Base-by-base conservation (phyloP, 2,113 vertebrate species). In the Python bivittatus region DNA sequence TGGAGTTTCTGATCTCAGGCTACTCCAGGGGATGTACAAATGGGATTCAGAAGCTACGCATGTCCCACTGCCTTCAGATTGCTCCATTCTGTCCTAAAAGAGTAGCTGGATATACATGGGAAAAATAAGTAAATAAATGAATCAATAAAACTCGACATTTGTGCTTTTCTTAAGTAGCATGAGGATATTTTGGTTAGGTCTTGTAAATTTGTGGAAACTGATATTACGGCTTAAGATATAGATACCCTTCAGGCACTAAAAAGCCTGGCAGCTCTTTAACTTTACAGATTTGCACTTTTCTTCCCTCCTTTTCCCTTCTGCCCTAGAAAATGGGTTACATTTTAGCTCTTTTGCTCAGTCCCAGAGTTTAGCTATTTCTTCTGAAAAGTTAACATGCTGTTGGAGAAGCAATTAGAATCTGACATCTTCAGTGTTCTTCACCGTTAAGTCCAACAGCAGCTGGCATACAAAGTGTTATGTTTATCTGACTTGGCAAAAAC, bases 401-500 rank as follows among this genome's bases (percentile, higher is more conserved):
- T 88, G 79, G 54, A 92, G 6, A 33, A 91, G 13, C 23, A 87
- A 91, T 93, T 87, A 92, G n/a, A 93, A 88, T 2, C 0, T 92
- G 91, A 1, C 22, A 58, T 48, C 89, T 95, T 93, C 88, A 72
- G 91, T 86, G 0, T 92, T 23, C 44, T 38, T 92, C n/a, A 84
- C 2, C 52, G 86, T 88, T 13, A 84, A 58, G 68, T 90, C 89
- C 54, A 92, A 33, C 22, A 94, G 1, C 9, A 94, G 68, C 15
- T 94, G 27, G 2, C 10, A 94, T 13, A 17, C 92, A 53, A 94
- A 29, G 94, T 60, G 1, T 64, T 90, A 90, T 0, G 44, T 88
- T 94, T 95, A 96, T 95, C 85, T 94, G 92, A 7, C 85, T 84
- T 72, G 86, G 61, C 88, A 90, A 53, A 92, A 84, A 9, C 85